These are phyloP conservation scores for Oryzias dopingdopingensis DNA, from an alignment of 2,797 vertebrate genomes.

Conservation along the genomic window DNA sequence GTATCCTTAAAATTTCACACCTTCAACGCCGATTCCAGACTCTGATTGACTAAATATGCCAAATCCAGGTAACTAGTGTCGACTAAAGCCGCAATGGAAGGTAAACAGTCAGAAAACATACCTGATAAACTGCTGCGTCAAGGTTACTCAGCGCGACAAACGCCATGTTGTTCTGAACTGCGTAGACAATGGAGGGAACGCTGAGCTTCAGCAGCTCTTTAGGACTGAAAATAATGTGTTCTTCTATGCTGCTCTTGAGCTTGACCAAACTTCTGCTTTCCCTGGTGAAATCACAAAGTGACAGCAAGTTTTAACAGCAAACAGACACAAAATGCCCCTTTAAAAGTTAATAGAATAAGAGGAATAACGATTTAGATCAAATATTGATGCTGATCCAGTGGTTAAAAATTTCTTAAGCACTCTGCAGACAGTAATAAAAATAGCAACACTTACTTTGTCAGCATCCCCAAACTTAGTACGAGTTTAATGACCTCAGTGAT, in stretches of 20 bases:
- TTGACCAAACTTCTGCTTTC: slow-evolving; percentile 83
- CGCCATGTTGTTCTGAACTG: slow-evolving; percentile 97
- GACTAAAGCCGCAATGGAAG: not conserved
- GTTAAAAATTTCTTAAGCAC: not conserved
- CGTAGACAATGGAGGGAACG: slow-evolving; percentile 92
- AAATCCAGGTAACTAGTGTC: not conserved
- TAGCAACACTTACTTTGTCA: slow-evolving; percentile 84
- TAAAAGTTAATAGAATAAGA: too few species aligned
- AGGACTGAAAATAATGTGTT: slow-evolving; percentile 86
- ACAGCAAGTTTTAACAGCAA: not conserved
- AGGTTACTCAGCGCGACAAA: slow-evolving; percentile 95
- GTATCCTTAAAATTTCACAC: too few species aligned
- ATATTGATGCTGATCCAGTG: too few species aligned
- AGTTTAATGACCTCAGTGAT: slow-evolving; percentile 90
- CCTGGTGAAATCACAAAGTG: slow-evolving; percentile 63
- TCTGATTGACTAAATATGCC: too few species aligned
- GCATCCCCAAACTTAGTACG: slow-evolving; percentile 86
- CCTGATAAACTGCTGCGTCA: slow-evolving; percentile 97
- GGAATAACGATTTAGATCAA: too few species aligned
- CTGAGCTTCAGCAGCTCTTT: slow-evolving; percentile 90
- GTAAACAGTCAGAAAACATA: slow-evolving; percentile 42
- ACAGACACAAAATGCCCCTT: too few species aligned
- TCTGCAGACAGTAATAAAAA: not conserved
- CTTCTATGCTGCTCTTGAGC: slow-evolving; percentile 78
- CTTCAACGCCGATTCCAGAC: too few species aligned